Evolutionary conservation across 2,797 vertebrate species (phyloP).

Genomic region (Melanotaenia maccullochi): DNA sequence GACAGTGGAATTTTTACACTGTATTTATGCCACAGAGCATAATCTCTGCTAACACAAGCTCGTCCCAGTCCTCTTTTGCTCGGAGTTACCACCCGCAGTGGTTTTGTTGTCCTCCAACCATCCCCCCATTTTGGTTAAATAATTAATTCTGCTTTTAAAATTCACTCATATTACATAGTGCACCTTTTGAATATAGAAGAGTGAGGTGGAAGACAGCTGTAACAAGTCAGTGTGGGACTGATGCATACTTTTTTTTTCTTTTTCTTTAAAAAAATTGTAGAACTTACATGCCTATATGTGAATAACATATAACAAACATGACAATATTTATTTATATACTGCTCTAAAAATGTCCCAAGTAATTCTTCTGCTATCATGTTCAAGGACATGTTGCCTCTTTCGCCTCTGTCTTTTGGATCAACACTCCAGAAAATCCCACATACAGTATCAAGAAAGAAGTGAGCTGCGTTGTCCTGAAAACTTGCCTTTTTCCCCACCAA

Average conservation of each 20-base stretch:
- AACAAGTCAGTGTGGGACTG: slow-evolving; percentile 18
- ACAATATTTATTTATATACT: not conserved
- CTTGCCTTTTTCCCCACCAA: not conserved
- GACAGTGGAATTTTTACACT: slow-evolving; percentile 76
- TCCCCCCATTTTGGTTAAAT: slow-evolving; percentile 79
- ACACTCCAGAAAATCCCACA: not conserved
- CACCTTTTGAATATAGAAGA: slow-evolving; percentile 71
- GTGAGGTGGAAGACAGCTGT: slow-evolving; percentile 22
- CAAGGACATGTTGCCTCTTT: not conserved
- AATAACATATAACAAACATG: not conserved
- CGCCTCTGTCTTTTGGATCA: not conserved
- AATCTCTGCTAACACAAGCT: slow-evolving; percentile 84
- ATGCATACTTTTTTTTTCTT: not conserved
- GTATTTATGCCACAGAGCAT: slow-evolving; percentile 80
- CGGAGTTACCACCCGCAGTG: slow-evolving; percentile 82
- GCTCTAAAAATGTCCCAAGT: no score
- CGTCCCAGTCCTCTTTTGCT: slow-evolving; percentile 75
- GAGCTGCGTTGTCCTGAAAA: not conserved
- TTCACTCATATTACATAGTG: slow-evolving; percentile 75
- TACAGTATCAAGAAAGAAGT: slow-evolving; percentile 3
- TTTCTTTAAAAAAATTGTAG: not conserved
- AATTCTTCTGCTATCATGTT: not conserved
- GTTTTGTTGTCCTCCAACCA: slow-evolving; percentile 81
- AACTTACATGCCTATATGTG: not conserved
- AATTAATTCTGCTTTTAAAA: slow-evolving; percentile 82